Evolutionary conservation across 2,113 vertebrate species (phyloP), one percentile per base, ranked within the genome.

Genomic region (Ancistrus triradiatus): DNA sequence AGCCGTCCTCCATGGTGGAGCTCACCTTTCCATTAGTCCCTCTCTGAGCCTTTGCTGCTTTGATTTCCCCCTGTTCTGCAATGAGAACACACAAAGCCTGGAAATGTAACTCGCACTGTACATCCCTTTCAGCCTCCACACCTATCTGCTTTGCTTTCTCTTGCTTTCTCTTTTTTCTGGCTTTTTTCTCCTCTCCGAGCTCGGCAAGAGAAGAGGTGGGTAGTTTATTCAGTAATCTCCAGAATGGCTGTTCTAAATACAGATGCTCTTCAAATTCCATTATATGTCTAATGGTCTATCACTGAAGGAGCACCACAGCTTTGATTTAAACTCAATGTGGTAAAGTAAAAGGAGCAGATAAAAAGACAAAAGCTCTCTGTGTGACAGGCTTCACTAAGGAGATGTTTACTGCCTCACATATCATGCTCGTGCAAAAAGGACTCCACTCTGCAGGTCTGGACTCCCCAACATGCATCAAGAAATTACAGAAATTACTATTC

Each of bases 221-320:
- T 68, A 78, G 73, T 80, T 76, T 75, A 78, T 74, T 74, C 74
- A 72, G 70, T 74, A 74, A 76, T 68, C 69, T 69, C 50, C 64
- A 77, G 74, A 73, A 73, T 59, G 71, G 69, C 74, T 77, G 73
- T 68, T 80, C 71, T 77, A 77, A 79, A 79, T 77, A 79, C 75
- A 77, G 74, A 76, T 73, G 78, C 69, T 77, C 71, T 77, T 75
- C 75, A 77, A 72, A 77, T 80, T 77, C 73, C 69, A 76, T 74
- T 76, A 75, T 72, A 72, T 73, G 60, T 74, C 65, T 76, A 77
- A 77, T 70, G 59, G 75, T 74, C 69, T 72, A 72, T 76, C 66
- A 66, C 59, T 57, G 71, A 72, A 63, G 64, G 67, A 63, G 69
- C 63, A 74, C 75, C 74, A 72, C 59, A 61, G 69, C 74, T 74